Conservation (phyloP, 2,113 vertebrate genomes). For the Atrichornis clamosus region DNA sequence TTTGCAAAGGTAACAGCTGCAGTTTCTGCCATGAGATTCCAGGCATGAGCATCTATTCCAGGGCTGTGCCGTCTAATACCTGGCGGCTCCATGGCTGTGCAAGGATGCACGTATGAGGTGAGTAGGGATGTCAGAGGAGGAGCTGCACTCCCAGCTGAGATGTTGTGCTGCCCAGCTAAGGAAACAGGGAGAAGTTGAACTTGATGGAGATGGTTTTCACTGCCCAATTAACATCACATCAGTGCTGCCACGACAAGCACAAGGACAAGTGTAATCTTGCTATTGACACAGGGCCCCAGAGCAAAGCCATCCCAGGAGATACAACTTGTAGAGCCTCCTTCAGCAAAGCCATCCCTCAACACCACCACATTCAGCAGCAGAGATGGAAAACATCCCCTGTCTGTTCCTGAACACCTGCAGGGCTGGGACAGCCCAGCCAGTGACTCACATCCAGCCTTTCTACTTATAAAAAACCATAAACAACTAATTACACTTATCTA, state of each 20-base stretch:
- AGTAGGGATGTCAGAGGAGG: not conserved
- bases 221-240: not conserved
- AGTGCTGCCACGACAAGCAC: not conserved
- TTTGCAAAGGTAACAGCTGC: not conserved
- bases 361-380: rapidly evolving
- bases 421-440: not conserved
- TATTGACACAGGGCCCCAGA: not conserved
- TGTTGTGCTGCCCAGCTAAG: not conserved
- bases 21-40: not conserved
- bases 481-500: slow-evolving; percentile 1
- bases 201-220: not conserved
- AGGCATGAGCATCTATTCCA: not conserved
- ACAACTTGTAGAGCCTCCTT: not conserved
- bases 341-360: not conserved
- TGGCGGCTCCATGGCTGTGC: not conserved
- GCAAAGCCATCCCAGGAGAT: not conserved
- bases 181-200: not conserved
- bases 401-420: not conserved
- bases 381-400: rapidly evolving
- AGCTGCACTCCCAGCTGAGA: not conserved
- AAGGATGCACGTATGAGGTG: rapidly evolving
- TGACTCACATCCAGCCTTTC: not conserved
- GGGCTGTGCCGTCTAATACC: not conserved
- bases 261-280: not conserved
- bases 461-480: not conserved